A percentile compares a stretch with the other conserved stretches of the same genome.
Evolutionary conservation across 1,140 invertebrate species (phyloP).

Genomic region (Acromyrmex charruanus): DNA sequence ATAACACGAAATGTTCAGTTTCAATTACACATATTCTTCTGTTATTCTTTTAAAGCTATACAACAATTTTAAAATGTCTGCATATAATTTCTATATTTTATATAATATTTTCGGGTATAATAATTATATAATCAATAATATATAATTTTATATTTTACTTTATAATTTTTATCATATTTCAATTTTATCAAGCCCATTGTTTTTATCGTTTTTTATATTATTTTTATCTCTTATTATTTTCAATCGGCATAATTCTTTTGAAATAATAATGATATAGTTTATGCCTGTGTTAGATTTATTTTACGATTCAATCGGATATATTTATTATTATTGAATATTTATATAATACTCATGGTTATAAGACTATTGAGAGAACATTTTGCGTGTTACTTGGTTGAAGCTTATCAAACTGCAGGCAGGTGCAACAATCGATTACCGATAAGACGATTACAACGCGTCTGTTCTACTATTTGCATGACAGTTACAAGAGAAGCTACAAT

Average conservation of each 20-base stretch:
- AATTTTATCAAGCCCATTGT: too few relatives aligned
- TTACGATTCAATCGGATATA: background rate
- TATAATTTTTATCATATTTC: too few relatives aligned
- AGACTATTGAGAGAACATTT: slow-evolving; percentile 18
- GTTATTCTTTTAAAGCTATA: too few relatives aligned
- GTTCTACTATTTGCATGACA: slow-evolving; percentile 46
- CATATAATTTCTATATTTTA: too few relatives aligned
- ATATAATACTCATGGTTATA: background rate
- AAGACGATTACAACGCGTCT: slow-evolving; percentile 33
- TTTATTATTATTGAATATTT: slow-evolving; percentile 7
- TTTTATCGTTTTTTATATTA: too few relatives aligned
- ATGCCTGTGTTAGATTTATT: background rate
- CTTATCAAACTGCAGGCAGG: slow-evolving; percentile 36
- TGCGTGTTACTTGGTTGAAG: slow-evolving; percentile 28
- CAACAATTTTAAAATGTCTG: too few relatives aligned
- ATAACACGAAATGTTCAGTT: too few relatives aligned
- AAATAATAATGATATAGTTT: background rate
- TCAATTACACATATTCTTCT: too few relatives aligned
- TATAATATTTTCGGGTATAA: too few relatives aligned
- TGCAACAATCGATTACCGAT: slow-evolving; percentile 57
- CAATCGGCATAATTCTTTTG: background rate
- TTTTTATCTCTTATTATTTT: too few relatives aligned
- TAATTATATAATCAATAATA: too few relatives aligned
- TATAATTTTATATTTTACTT: too few relatives aligned
- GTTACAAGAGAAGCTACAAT: slow-evolving; percentile 26